Percentiles rank a stretch among this genome's conserved stretches.
Conservation (phyloP, 1,140 invertebrate species). For the Tyrophagus putrescentiae region DNA sequence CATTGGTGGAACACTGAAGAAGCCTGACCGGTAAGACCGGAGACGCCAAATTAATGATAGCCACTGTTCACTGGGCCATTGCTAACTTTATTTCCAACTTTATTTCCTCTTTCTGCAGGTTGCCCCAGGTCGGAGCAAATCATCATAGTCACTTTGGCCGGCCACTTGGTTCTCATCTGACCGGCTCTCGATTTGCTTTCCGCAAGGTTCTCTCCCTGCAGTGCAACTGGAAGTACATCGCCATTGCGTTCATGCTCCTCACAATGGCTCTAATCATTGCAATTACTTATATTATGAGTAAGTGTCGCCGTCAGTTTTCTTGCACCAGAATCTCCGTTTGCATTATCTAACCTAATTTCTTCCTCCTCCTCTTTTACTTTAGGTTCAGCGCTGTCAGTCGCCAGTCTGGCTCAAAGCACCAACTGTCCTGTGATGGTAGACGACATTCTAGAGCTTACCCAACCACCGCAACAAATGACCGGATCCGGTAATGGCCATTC, state of each 20-base stretch:
- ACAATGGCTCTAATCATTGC: conserved; percentile 71
- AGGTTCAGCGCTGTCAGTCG: conserved; percentile 24
- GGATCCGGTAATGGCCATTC: conserved; percentile 2
- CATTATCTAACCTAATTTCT: too few relatives aligned
- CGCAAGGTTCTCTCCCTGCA: conserved; percentile 76
- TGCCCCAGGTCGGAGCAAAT: conserved; percentile 10
- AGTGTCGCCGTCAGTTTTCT: too few relatives aligned
- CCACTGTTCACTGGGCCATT: too few relatives aligned
- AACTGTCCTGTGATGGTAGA: conserved; percentile 27
- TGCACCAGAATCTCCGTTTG: too few relatives aligned
- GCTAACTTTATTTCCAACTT: background rate
- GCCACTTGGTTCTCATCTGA: conserved; percentile 29
- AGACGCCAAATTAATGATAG: too few relatives aligned
- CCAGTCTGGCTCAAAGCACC: conserved; percentile 24
- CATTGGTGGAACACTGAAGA: conserved; percentile 12
- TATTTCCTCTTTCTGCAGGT: background rate
- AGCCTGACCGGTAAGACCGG: conserved; percentile 9
- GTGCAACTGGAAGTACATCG: conserved; percentile 87
- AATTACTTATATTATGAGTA: conserved; percentile 85
- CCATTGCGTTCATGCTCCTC: conserved; percentile 72
- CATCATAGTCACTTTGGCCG: conserved; percentile 17
- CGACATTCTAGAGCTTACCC: conserved; percentile 21
- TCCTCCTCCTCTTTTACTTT: conserved; percentile 14
- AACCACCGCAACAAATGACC: background rate
- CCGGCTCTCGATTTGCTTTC: conserved; percentile 67